Conservation (phyloP, 2,113 vertebrate species). For the Promerops cafer region DNA sequence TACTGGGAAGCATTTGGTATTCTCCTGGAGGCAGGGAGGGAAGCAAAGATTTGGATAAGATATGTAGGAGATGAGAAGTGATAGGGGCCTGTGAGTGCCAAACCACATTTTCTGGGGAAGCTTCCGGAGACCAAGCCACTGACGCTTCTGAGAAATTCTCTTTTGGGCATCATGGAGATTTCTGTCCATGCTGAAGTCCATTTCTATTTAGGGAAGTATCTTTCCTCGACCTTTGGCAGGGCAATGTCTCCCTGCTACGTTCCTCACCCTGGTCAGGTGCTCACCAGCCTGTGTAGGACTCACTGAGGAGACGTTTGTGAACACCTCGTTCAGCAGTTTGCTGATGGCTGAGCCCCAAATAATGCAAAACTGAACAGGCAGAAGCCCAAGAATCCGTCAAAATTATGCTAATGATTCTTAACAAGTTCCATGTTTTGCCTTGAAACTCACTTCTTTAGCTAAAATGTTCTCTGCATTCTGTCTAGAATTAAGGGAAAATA, state of each 20-base stretch:
- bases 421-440: slow-evolving; percentile 1
- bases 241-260: fast-evolving
- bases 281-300: fast-evolving
- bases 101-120: neutral
- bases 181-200: fast-evolving
- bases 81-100: neutral
- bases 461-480: neutral
- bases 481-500: neutral
- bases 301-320: fast-evolving
- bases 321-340: neutral
- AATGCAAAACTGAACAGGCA: neutral
- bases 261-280: neutral
- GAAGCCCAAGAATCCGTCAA: slow-evolving; percentile 28
- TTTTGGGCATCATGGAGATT: neutral
- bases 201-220: neutral
- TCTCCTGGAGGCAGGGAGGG: neutral
- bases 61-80: neutral
- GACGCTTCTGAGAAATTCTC: neutral
- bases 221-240: neutral
- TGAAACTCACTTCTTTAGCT: neutral
- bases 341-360: neutral
- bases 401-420: neutral
- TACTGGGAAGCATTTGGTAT: neutral
- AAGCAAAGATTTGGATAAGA: neutral
- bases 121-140: neutral